These are phyloP conservation scores for Myotis daubentonii DNA, from an alignment of 2,797 vertebrate species.

Conservation along the genomic window DNA sequence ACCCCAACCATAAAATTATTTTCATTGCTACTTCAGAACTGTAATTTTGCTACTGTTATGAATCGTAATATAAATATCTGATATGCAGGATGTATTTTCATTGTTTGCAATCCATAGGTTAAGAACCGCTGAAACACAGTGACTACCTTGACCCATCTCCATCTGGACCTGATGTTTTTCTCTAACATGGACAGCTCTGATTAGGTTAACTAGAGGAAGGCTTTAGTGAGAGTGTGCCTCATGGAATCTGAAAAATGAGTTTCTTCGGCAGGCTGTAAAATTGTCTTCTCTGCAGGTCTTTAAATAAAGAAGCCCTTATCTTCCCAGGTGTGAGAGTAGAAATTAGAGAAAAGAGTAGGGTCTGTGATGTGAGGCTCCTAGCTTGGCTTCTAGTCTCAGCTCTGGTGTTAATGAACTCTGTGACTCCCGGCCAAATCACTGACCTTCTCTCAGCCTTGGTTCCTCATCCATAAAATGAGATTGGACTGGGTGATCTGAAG, in stretches of 20 bases:
- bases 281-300: slow-evolving; percentile 19
- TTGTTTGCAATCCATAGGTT: too few species aligned
- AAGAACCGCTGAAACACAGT: too few species aligned
- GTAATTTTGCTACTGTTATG: too few species aligned
- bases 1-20: too few species aligned
- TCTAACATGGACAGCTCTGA: neutral
- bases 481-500: neutral
- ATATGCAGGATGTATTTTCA: too few species aligned
- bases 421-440: neutral
- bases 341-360: neutral
- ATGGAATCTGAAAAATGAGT: neutral
- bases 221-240: neutral
- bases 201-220: neutral
- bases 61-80: too few species aligned
- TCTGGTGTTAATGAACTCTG: neutral
- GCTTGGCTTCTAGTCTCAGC: neutral
- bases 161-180: neutral
- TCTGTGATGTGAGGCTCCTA: neutral
- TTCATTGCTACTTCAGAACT: too few species aligned
- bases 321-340: neutral
- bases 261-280: neutral
- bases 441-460: neutral
- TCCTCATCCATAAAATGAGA: neutral
- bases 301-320: neutral
- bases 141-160: neutral